Percentiles rank a stretch among this genome's conserved stretches.
Conservation (phyloP, 1,140 invertebrate genomes). For the Euwallacea similis region DNA sequence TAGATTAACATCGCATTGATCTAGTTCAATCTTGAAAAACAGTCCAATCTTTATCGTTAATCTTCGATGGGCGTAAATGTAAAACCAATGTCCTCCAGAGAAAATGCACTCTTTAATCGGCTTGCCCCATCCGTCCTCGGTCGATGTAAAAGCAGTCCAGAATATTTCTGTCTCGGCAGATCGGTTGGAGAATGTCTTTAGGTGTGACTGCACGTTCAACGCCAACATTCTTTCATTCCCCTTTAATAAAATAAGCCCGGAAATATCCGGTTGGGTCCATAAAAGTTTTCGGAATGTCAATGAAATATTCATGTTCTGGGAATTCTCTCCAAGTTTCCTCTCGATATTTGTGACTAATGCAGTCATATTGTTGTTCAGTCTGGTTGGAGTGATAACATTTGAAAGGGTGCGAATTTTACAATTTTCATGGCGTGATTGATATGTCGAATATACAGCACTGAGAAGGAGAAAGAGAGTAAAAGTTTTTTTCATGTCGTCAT, state of each 20-base stretch:
- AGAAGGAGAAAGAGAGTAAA: conserved; percentile 39
- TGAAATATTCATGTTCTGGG: conserved; percentile 31
- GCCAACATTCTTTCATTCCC: conserved; percentile 36
- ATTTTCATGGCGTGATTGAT: conserved; percentile 31
- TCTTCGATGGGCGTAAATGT: conserved; percentile 38
- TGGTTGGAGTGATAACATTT: conserved; percentile 42
- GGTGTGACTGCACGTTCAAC: conserved; percentile 35
- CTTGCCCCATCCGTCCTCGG: conserved; percentile 41
- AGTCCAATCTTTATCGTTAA: conserved; percentile 42
- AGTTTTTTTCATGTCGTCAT: conserved; percentile 47
- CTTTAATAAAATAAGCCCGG: conserved; percentile 37
- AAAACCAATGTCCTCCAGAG: conserved; percentile 43
- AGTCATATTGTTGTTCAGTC: conserved; percentile 39
- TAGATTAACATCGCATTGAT: conserved; percentile 53
- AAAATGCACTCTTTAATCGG: conserved; percentile 45
- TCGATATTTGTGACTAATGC: conserved; percentile 16
- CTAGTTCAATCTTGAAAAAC: conserved; percentile 50
- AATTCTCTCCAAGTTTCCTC: conserved; percentile 3
- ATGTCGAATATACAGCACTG: conserved; percentile 7
- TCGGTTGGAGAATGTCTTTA: conserved; percentile 42
- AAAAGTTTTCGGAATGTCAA: conserved; percentile 30
- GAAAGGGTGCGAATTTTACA: conserved; percentile 43
- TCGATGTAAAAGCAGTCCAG: conserved; percentile 39
- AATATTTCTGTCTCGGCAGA: conserved; percentile 41
- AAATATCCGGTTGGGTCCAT: conserved; percentile 28